Evolutionary conservation across 2,797 vertebrate genomes (phyloP).

Genomic region (Poeciliopsis gracilis): DNA sequence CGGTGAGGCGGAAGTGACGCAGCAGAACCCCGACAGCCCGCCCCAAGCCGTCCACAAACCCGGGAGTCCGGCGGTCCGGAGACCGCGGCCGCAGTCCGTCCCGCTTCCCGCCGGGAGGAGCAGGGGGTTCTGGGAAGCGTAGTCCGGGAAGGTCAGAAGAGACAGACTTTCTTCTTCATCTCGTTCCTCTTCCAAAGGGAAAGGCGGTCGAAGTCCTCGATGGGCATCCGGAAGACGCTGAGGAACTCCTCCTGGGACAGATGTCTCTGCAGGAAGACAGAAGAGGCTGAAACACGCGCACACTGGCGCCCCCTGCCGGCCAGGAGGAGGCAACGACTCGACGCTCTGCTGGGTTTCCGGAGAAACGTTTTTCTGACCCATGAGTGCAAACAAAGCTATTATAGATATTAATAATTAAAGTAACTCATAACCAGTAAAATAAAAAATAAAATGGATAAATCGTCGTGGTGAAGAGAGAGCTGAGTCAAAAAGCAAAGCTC

Average conservation of each 20-base stretch:
- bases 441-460: no score
- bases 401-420: no score
- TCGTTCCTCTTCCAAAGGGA: constrained; percentile 92
- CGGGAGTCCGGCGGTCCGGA: neutral
- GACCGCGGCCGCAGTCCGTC: neutral
- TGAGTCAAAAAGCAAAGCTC: no score
- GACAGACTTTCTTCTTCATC: constrained; percentile 89
- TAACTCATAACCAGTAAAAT: no score
- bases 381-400: no score
- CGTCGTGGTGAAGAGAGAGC: no score
- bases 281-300: no score
- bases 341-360: no score
- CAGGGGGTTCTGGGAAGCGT: constrained; percentile 39
- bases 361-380: no score
- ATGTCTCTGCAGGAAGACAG: constrained; percentile 77
- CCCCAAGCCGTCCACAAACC: neutral
- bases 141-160: constrained; percentile 83
- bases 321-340: no score
- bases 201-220: constrained; percentile 86
- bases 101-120: constrained; percentile 17
- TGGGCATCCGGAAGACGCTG: constrained; percentile 87
- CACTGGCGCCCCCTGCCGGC: no score
- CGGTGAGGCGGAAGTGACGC: constrained; percentile 4
- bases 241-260: constrained; percentile 90
- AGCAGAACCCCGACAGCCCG: constrained; percentile 22